A percentile compares a stretch with the other conserved stretches of the same genome.
phyloP scores from a whole-genome alignment of 2,797 vertebrate genomes.

The Tamandua tetradactyla region DNA sequence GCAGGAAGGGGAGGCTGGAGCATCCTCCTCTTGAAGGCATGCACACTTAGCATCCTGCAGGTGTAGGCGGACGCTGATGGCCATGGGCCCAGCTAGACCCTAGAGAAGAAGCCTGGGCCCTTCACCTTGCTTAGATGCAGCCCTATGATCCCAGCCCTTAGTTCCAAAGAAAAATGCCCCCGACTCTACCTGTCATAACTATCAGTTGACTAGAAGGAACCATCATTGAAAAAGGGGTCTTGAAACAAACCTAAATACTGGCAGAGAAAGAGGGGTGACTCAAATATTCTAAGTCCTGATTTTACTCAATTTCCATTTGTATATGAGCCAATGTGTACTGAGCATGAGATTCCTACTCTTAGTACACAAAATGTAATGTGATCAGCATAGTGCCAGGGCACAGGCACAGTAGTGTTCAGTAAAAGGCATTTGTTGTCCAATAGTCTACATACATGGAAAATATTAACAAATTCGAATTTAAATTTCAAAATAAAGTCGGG shows the following conservation, averaged over 20 bases:
- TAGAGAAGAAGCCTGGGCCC: neutral
- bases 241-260: neutral
- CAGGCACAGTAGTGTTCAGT: neutral
- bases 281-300: neutral
- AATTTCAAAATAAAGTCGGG: neutral
- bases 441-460: neutral
- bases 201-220: neutral
- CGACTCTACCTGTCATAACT: neutral
- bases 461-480: neutral
- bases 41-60: too few relatives aligned
- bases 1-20: neutral
- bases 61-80: neutral
- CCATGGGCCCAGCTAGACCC: fast-evolving
- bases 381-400: neutral
- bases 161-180: neutral
- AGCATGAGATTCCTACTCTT: too few relatives aligned
- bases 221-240: neutral
- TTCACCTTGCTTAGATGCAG: neutral
- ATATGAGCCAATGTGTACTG: too few relatives aligned
- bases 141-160: neutral
- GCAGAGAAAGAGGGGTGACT: neutral
- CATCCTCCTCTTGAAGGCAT: neutral
- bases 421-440: neutral
- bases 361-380: neutral
- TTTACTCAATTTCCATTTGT: neutral